Conservation (phyloP, 2,888 invertebrate species). For the Coelinius sp. region DNA sequence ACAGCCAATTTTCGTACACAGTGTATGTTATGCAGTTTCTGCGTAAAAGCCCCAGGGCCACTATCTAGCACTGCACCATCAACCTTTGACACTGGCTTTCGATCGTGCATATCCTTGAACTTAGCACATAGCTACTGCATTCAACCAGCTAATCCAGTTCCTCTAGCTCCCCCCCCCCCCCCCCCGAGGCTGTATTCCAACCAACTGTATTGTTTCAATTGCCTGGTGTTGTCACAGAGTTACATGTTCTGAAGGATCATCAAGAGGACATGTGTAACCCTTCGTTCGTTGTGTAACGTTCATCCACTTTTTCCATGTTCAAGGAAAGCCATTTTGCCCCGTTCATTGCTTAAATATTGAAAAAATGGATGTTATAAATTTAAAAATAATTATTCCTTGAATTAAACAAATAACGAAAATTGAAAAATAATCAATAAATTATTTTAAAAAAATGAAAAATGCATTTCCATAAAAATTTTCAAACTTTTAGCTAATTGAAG, state of each 20-base stretch:
- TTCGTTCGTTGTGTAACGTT: no score
- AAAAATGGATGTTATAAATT: no score
- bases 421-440: no score
- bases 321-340: no score
- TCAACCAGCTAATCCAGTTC: neutral
- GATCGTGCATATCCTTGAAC: constrained; percentile 5
- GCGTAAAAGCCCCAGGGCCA: neutral
- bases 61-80: neutral
- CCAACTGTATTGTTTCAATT: neutral
- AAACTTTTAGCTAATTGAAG: no score
- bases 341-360: no score
- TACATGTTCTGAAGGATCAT: neutral
- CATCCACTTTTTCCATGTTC: no score
- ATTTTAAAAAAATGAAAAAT: no score
- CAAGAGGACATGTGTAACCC: neutral
- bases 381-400: no score
- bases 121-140: neutral
- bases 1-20: neutral
- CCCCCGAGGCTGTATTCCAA: neutral
- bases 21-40: neutral
- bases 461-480: no score
- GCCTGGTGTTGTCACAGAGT: neutral
- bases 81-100: constrained; percentile 21
- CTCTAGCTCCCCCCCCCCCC: no score
- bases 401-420: no score